phyloP scores from a whole-genome alignment of 1,140 invertebrate genomes.

The Rhizoglyphus robini region DNA sequence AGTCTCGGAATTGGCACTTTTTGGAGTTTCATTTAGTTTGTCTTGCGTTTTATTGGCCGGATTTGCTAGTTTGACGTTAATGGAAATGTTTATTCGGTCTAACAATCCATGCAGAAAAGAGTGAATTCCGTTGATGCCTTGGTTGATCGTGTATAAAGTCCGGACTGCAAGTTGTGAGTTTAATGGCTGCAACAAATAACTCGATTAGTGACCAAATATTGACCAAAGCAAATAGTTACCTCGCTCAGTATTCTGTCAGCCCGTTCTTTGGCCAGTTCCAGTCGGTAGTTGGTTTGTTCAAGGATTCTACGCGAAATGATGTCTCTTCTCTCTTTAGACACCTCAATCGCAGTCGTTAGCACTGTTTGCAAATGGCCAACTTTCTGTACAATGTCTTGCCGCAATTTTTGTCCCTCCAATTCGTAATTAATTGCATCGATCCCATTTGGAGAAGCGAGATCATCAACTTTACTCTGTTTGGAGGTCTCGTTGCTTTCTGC shows the following conservation, averaged over 20 bases:
- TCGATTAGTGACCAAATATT: neutral
- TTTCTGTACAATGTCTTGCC: constrained; percentile 19
- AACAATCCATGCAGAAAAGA: constrained; percentile 14
- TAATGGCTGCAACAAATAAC: constrained; percentile 9
- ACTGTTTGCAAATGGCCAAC: constrained; percentile 21
- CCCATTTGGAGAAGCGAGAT: neutral
- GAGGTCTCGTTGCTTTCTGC: neutral
- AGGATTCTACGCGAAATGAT: constrained; percentile 17
- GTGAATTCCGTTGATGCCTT: constrained; percentile 19
- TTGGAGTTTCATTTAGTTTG: no score
- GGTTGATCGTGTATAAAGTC: constrained; percentile 20
- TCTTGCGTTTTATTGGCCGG: no score
- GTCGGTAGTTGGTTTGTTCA: constrained; percentile 18
- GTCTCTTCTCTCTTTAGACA: constrained; percentile 21
- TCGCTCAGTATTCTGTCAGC: constrained; percentile 23
- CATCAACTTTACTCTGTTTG: neutral
- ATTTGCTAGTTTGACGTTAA: constrained; percentile 19
- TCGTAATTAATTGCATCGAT: constrained; percentile 10
- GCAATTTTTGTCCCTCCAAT: constrained; percentile 16
- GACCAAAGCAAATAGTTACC: neutral
- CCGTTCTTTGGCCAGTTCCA: constrained; percentile 18
- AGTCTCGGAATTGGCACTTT: no score
- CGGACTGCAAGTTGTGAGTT: constrained; percentile 20
- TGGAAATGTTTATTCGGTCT: constrained; percentile 19
- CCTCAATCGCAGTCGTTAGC: constrained; percentile 18